Conservation (phyloP, 2,888 invertebrate species). For the Abrostola tripartita region DNA sequence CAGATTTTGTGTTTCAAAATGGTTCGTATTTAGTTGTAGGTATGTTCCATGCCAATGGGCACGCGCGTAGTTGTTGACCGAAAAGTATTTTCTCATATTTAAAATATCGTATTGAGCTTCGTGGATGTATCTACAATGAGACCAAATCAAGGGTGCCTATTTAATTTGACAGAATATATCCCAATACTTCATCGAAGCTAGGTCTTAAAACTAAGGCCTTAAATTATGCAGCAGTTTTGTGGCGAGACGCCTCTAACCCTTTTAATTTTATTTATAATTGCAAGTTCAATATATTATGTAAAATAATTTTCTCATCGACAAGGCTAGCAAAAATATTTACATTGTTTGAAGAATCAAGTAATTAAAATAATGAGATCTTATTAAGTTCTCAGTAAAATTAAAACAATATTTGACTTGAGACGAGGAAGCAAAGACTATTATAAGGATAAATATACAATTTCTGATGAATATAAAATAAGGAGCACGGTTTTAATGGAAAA, state of each 20-base stretch:
- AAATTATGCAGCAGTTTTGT: background rate
- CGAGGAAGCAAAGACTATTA: slow-evolving; percentile 1
- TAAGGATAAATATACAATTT: background rate
- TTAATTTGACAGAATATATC: too few species aligned
- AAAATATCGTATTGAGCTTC: too few species aligned
- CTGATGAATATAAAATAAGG: background rate
- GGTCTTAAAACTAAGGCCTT: background rate
- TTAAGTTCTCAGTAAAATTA: slow-evolving; percentile 4
- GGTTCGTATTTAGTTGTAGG: background rate
- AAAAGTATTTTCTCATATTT: background rate
- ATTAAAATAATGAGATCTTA: slow-evolving; percentile 9
- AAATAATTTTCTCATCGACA: background rate
- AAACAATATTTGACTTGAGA: slow-evolving; percentile 16
- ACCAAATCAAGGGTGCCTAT: too few species aligned
- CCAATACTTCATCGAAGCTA: too few species aligned
- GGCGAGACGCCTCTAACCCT: background rate
- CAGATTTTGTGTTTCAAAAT: slow-evolving; percentile 8
- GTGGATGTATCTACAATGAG: too few species aligned
- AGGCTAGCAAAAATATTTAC: background rate
- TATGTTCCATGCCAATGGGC: background rate
- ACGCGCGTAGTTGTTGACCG: too few species aligned
- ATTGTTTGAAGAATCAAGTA: background rate
- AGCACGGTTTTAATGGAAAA: background rate
- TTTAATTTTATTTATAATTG: background rate
- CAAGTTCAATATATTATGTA: background rate